Conservation (phyloP, 2,797 vertebrate genomes). For the Falco biarmicus region DNA sequence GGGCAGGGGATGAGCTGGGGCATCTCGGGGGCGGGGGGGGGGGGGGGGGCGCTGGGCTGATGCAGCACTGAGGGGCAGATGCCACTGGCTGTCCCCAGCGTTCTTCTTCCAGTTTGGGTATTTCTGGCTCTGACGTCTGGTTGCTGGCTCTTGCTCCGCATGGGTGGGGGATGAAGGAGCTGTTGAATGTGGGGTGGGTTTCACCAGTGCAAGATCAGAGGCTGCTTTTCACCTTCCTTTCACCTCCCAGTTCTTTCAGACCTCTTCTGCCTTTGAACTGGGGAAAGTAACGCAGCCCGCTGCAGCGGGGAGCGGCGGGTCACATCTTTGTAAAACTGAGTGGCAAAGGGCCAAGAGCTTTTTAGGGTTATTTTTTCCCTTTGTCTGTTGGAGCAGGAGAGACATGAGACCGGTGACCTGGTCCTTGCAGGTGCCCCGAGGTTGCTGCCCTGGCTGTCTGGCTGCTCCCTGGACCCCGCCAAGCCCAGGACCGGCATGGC, state of each 20-base stretch:
- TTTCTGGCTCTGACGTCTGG: not conserved
- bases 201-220: not conserved
- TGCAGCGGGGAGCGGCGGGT: not conserved
- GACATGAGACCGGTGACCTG: accelerated
- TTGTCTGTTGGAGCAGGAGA: not conserved
- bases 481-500: not conserved
- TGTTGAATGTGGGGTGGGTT: not conserved
- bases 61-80: not conserved
- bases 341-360: not conserved
- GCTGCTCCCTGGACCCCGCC: accelerated
- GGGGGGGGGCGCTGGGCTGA: not conserved
- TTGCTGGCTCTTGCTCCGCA: accelerated
- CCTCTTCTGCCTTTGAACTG: not conserved
- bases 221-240: not conserved
- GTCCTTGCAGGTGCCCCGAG: not conserved
- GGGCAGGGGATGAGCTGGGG: not conserved
- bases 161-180: not conserved
- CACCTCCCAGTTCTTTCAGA: not conserved
- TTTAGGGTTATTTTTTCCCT: not conserved
- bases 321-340: accelerated
- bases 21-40: not conserved
- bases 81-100: not conserved
- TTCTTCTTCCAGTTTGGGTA: not conserved
- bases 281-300: not conserved
- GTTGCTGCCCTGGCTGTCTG: not conserved